phyloP scores from a whole-genome alignment of 1,140 invertebrate species.

The Habropoda laboriosa region DNA sequence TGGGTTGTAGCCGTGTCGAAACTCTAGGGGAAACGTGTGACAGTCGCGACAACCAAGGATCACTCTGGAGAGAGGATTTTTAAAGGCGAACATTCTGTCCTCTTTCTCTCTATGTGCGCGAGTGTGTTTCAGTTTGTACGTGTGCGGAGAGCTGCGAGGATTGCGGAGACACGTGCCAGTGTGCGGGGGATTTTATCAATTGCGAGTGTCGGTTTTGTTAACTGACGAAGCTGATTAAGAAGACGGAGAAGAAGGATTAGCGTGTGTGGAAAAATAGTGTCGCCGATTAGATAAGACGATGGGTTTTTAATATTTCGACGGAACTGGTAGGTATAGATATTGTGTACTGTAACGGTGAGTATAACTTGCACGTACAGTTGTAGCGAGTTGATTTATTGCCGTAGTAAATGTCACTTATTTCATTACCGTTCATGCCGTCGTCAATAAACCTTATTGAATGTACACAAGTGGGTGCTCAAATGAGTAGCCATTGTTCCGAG shows the following conservation, averaged over 20 bases:
- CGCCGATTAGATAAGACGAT: no score
- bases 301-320: no score
- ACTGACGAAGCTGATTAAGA: no score
- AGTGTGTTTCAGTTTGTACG: neutral
- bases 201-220: no score
- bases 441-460: neutral
- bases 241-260: no score
- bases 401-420: neutral
- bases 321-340: no score
- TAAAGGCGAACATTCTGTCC: neutral
- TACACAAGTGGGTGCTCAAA: neutral
- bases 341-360: no score
- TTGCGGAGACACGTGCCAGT: no score
- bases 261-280: no score
- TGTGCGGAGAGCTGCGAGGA: neutral
- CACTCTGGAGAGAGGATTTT: neutral
- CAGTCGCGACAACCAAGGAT: slow-evolving; percentile 4
- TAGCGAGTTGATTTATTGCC: neutral
- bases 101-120: no score
- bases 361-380: no score
- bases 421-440: neutral
- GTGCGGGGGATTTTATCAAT: neutral
- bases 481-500: neutral
- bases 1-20: slow-evolving; percentile 16
- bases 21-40: neutral